Evolutionary conservation across 2,888 invertebrate species (phyloP), one percentile per base, ranked within the genome.

Genomic region (Heliconius ethilla): DNA sequence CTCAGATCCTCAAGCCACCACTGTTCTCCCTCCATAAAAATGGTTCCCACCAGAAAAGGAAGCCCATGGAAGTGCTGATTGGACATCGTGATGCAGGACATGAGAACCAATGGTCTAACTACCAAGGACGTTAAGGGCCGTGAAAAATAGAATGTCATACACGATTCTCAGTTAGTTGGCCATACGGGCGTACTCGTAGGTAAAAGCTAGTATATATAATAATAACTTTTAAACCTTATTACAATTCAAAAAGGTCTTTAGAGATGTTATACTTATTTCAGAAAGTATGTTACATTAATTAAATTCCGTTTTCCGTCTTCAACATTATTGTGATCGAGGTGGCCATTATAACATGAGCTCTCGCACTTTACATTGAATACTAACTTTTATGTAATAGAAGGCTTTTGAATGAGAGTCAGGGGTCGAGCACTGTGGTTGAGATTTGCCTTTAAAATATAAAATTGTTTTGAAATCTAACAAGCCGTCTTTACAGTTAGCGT

Each of bases 221-320:
- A 70, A 70, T 55, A 55, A 70, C 7, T 33, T 70, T 70, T 27
- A 70, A 55, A 55, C n/a, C 6, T 18, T 33, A 70, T 70, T 70
- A 55, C 22, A 18, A 70, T 55, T 70, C 29, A 7, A 29, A 55
- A 55, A 33, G 55, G 22, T 27, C 55, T 55, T 55, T 55, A 55
- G 29, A 70, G 70, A 70, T 51, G 70, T 37, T 62, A 72, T 59
- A 73, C 67, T 73, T 63, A 33, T 69, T 76, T 62, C 40, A 69
- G 45, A 81, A 80, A 80, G 78, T 81, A 81, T 75, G 79, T 80
- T 72, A 80, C 75, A 81, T 77, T 81, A 81, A 82, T 82, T 82
- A 80, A 81, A 82, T 79, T 80, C 80, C 79, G 77, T 70, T 79
- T 76, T 74, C 75, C 69, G 75, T 76, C 76, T 80, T 80, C 76